phyloP scores from a whole-genome alignment of 2,113 vertebrate genomes.

The Labeo catla region DNA sequence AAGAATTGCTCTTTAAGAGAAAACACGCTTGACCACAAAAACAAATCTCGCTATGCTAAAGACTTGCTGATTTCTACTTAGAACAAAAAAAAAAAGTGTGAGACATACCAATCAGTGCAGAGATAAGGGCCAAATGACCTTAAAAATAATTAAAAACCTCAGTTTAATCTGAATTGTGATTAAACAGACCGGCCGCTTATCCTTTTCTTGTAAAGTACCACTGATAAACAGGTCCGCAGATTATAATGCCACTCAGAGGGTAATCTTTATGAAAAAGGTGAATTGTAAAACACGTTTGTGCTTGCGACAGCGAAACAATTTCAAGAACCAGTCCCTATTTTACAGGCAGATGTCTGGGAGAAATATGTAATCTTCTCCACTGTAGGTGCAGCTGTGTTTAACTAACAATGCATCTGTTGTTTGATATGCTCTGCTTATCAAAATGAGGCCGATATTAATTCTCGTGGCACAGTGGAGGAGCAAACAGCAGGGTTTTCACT shows the following conservation, averaged over 20 bases:
- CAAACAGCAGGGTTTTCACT: conserved; percentile 1
- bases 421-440: conserved; percentile 13
- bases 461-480: neutral
- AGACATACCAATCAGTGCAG: conserved; percentile 18
- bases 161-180: conserved; percentile 12
- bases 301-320: neutral
- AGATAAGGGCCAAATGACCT: conserved; percentile 21
- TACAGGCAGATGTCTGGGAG: neutral
- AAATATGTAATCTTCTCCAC: neutral
- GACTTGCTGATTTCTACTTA: conserved; percentile 5
- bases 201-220: neutral
- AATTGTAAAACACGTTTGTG: conserved; percentile 17
- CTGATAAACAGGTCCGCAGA: conserved; percentile 8
- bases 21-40: conserved; percentile 25
- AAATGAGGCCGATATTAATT: neutral
- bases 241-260: conserved; percentile 2
- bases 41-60: conserved; percentile 14
- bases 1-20: conserved; percentile 42
- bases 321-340: neutral
- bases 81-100: neutral
- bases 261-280: conserved; percentile 15
- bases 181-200: neutral
- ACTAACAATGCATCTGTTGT: conserved; percentile 28
- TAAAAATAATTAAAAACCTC: conserved; percentile 28
- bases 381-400: conserved; percentile 21